Conservation (phyloP, 2,113 vertebrate species). For the Aplodontia rufa region DNA sequence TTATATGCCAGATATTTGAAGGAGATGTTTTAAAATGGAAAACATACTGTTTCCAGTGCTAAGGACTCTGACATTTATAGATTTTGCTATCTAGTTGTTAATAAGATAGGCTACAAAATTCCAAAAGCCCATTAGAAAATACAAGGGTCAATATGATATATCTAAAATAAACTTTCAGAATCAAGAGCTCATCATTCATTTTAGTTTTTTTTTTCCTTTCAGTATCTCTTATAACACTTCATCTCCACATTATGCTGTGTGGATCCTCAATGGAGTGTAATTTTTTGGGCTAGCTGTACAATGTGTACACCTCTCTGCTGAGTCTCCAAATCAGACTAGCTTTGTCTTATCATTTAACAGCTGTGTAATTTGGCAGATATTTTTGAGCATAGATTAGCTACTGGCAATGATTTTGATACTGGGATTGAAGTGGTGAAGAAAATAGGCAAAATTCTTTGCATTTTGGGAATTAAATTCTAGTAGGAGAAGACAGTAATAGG, state of each 20-base stretch:
- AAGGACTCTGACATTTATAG: background rate
- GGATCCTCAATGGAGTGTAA: rapidly evolving
- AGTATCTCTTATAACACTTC: rapidly evolving
- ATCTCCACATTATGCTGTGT: background rate
- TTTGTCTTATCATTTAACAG: background rate
- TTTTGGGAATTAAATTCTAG: background rate
- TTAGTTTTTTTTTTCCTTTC: background rate
- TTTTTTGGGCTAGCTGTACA: background rate
- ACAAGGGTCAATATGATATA: background rate
- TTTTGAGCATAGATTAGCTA: background rate
- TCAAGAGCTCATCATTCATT: background rate
- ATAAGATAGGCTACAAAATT: background rate
- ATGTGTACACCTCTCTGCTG: rapidly evolving
- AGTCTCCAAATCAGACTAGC: background rate
- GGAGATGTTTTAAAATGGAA: background rate
- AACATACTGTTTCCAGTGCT: background rate
- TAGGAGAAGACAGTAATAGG: background rate
- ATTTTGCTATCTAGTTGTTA: background rate
- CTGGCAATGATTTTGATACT: background rate
- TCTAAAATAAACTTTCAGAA: background rate
- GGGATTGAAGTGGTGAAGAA: background rate
- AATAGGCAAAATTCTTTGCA: background rate
- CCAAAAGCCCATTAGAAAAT: background rate
- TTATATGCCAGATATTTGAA: background rate
- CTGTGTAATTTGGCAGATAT: background rate